These are phyloP conservation scores for Lethrus apterus DNA, from an alignment of 1,140 invertebrate species.

Conservation along the genomic window DNA sequence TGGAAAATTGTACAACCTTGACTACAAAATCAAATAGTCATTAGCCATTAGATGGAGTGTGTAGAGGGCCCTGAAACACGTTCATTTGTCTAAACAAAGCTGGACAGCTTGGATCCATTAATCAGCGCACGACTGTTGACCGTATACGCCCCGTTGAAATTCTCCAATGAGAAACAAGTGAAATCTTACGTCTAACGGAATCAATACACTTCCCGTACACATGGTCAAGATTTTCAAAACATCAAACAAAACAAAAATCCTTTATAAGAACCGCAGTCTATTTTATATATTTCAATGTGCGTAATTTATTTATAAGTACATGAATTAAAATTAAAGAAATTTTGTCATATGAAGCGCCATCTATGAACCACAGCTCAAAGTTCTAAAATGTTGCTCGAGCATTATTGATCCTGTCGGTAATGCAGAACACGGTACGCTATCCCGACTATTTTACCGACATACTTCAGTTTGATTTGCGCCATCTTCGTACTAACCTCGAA, in stretches of 20 bases:
- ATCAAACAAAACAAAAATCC: not conserved
- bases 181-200: constrained; percentile 12
- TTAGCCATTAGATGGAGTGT: constrained; percentile 18
- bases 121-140: constrained; percentile 26
- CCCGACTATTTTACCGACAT: too few relatives aligned
- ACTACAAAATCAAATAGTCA: constrained; percentile 21
- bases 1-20: too few relatives aligned
- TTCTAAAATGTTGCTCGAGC: too few relatives aligned
- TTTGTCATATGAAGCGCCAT: too few relatives aligned
- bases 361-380: too few relatives aligned
- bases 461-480: too few relatives aligned
- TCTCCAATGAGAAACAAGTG: constrained; percentile 14
- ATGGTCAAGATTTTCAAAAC: not conserved
- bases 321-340: too few relatives aligned
- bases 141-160: constrained; percentile 13
- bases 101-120: constrained; percentile 22
- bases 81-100: constrained; percentile 29
- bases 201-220: constrained; percentile 7
- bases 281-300: too few relatives aligned
- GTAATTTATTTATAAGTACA: too few relatives aligned
- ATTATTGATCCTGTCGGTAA: too few relatives aligned
- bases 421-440: too few relatives aligned
- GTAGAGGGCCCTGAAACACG: constrained; percentile 15
- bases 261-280: not conserved
- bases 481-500: too few relatives aligned